These are phyloP conservation scores for Sarcophaga peregrina DNA, from an alignment of 1,140 invertebrate species.

Conservation along the genomic window DNA sequence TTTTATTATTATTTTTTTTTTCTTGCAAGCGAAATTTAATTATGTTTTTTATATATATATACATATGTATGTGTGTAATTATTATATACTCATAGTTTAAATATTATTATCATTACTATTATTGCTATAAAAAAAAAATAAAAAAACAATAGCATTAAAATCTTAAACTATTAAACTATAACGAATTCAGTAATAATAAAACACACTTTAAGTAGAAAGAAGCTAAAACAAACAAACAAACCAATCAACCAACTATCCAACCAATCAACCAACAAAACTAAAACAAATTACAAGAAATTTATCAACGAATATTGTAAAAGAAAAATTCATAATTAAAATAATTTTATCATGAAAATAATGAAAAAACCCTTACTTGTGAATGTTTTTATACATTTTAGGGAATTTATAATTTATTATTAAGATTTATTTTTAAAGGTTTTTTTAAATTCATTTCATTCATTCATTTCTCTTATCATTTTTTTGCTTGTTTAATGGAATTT, in stretches of 20 bases:
- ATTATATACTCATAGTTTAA: conserved; percentile 31
- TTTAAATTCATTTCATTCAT: no score
- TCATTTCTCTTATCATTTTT: no score
- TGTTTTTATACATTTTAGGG: no score
- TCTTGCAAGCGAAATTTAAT: neutral
- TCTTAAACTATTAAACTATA: neutral
- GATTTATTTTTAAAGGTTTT: no score
- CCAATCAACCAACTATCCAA: no score
- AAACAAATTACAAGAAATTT: neutral
- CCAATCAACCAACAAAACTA: neutral
- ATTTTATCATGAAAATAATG: no score
- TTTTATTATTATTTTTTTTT: conserved; percentile 30
- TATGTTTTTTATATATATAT: neutral
- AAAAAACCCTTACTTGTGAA: no score
- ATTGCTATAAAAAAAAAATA: neutral
- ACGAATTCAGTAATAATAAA: neutral
- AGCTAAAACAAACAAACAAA: conserved; percentile 16
- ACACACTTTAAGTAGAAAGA: neutral
- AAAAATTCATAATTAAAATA: no score
- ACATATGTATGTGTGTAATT: neutral
- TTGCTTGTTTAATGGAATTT: no score
- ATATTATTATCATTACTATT: conserved; percentile 6
- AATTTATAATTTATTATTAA: no score
- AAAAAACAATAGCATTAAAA: neutral
- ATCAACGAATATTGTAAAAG: conserved; percentile 3